Evolutionary conservation across 1,140 invertebrate species (phyloP).

Genomic region (Phocides pigmalion): DNA sequence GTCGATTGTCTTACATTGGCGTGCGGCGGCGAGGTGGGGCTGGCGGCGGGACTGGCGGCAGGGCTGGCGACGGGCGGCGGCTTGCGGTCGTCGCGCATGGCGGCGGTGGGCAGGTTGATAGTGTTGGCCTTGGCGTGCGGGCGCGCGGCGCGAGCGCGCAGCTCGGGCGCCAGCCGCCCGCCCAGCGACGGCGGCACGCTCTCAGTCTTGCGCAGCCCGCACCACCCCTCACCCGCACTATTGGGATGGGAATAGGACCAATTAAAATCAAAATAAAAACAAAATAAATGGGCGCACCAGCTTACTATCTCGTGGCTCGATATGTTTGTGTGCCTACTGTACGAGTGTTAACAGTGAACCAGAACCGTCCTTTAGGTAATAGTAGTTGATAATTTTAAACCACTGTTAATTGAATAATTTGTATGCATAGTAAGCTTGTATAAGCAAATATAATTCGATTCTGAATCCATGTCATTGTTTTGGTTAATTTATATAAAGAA

Average conservation of each 20-base stretch:
- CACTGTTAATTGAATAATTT: no score
- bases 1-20: constrained; percentile 72
- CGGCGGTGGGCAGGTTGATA: constrained; percentile 81
- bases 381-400: no score
- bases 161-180: constrained; percentile 67
- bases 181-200: constrained; percentile 73
- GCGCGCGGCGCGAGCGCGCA: constrained; percentile 73
- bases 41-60: constrained; percentile 66
- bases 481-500: no score
- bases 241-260: constrained; percentile 59
- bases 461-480: no score
- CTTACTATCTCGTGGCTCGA: constrained; percentile 23
- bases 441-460: no score
- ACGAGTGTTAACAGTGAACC: no score
- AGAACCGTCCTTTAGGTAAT: no score
- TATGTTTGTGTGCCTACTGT: constrained; percentile 2
- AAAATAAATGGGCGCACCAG: constrained; percentile 61
- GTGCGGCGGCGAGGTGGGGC: constrained; percentile 68
- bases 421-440: no score
- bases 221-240: constrained; percentile 67
- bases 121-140: constrained; percentile 86
- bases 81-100: constrained; percentile 52
- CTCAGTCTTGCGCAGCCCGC: constrained; percentile 71
- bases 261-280: constrained; percentile 65
- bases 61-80: constrained; percentile 50